Conservation (phyloP, 2,888 invertebrate species). For the Adela reaumurella region DNA sequence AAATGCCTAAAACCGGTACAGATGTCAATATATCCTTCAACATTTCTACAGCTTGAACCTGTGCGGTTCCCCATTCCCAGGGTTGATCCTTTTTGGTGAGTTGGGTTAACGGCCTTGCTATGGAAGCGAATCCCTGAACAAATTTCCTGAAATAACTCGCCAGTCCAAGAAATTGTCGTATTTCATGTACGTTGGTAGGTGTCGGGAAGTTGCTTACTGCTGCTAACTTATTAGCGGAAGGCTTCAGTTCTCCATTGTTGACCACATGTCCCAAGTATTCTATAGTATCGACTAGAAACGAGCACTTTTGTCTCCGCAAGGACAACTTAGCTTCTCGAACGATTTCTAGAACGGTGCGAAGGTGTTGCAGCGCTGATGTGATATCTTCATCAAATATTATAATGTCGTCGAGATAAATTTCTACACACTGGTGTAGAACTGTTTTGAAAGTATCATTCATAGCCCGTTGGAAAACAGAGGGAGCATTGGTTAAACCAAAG, state of each 20-base stretch:
- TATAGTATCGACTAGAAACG: constrained; percentile 12
- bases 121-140: constrained; percentile 13
- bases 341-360: constrained; percentile 3
- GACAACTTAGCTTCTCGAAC: constrained; percentile 2
- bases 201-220: constrained; percentile 15
- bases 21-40: constrained; percentile 8
- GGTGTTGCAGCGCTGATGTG: constrained; percentile 1
- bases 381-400: constrained; percentile 7
- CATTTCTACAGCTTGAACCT: constrained; percentile 12
- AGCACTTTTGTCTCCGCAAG: constrained; percentile 11
- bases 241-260: constrained; percentile 12
- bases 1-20: too few species aligned
- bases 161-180: constrained; percentile 19
- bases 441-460: constrained; percentile 12
- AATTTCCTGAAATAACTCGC: constrained; percentile 18
- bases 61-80: constrained; percentile 12
- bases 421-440: constrained; percentile 5
- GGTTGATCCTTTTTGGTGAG: constrained; percentile 11
- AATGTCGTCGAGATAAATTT: constrained; percentile 16
- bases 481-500: constrained; percentile 15
- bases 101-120: constrained; percentile 14
- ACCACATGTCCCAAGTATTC: constrained; percentile 17
- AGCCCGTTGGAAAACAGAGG: constrained; percentile 16
- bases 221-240: constrained; percentile 13
- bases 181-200: constrained; percentile 15